Percentiles rank a stretch among this genome's conserved stretches.
Conservation (phyloP, 2,113 vertebrate species). For the Leptobrachium leishanense region DNA sequence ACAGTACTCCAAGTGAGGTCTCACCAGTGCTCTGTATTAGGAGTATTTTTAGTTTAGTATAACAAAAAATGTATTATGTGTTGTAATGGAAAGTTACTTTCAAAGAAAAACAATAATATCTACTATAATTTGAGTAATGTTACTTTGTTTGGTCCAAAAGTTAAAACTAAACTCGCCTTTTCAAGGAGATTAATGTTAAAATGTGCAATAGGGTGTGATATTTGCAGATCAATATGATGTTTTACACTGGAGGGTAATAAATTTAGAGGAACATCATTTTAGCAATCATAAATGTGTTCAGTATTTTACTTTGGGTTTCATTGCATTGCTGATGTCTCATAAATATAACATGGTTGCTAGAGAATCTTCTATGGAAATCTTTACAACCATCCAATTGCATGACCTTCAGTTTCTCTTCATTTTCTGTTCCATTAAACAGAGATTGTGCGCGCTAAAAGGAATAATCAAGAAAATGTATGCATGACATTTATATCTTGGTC, state of each 20-base stretch:
- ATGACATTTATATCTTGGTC: constrained; percentile 6
- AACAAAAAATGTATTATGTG: too few species aligned
- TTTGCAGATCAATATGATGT: constrained; percentile 12
- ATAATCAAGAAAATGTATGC: constrained; percentile 38
- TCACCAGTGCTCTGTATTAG: too few species aligned
- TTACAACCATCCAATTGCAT: constrained; percentile 20
- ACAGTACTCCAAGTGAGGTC: too few species aligned
- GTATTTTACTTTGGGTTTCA: constrained; percentile 15
- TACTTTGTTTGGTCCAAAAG: too few species aligned
- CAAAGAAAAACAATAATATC: too few species aligned
- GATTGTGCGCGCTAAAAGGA: constrained; percentile 39
- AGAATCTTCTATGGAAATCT: constrained; percentile 31
- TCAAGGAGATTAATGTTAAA: neutral
- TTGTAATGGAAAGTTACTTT: too few species aligned
- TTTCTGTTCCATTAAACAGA: constrained; percentile 41
- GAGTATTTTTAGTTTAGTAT: too few species aligned
- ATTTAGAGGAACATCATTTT: constrained; percentile 7
- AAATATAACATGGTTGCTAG: constrained; percentile 27
- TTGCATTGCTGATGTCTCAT: constrained; percentile 21
- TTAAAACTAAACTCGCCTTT: neutral
- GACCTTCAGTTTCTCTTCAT: constrained; percentile 41
- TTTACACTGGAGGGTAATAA: neutral
- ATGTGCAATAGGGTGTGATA: neutral
- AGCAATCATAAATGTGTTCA: constrained; percentile 11
- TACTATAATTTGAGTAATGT: too few species aligned